Base-by-base conservation (phyloP, 1,140 invertebrate genomes). In the Melitaea cinxia region DNA sequence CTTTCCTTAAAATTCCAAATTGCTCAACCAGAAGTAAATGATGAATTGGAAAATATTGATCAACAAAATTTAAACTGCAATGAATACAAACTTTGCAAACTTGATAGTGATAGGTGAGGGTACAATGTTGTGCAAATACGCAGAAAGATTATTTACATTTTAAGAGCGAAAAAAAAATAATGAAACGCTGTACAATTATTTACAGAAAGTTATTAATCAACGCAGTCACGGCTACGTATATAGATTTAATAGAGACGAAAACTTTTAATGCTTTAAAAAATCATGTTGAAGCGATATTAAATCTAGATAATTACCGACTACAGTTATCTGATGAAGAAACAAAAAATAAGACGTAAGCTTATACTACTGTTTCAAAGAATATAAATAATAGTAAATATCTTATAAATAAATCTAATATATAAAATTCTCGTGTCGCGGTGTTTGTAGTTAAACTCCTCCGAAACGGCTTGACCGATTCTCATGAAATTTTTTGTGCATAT, bases 41-140 rank as follows among this genome's bases (percentile, higher is more conserved):
- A 83, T n/a, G 76, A 78, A 24, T 55, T 85, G 14, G 71, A 75
- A 2, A 62, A 60, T 12, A 78, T 84, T 2, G 73, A 84, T 37
- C 54, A 47, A 0, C 53, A 77, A 4, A 70, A 73, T 6, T 49
- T 88, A 21, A 66, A 58, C 2, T 71, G 71, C 26, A 67, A 70
- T 26, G 74, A 82, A 53, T 84, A 84, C 39, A 84, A 88, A 49
- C 61, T 88, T 5, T 67, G 79, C 24, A 88, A 88, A 73, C 69
- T 85, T 6, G 70, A 77, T 47, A 69, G 62, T 10, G 85, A 88
- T 62, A 80, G 82, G 85, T 85, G 42, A 42, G 52, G n/a, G 14
- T 39, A 37, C 21, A 12, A 9, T 39, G 1, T n/a, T n/a, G n/a
- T n/a, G n/a, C n/a, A n/a, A n/a, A n/a, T n/a, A n/a, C n/a, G n/a